phyloP scores from a whole-genome alignment of 2,797 vertebrate species.

The Vespertilio murinus region DNA sequence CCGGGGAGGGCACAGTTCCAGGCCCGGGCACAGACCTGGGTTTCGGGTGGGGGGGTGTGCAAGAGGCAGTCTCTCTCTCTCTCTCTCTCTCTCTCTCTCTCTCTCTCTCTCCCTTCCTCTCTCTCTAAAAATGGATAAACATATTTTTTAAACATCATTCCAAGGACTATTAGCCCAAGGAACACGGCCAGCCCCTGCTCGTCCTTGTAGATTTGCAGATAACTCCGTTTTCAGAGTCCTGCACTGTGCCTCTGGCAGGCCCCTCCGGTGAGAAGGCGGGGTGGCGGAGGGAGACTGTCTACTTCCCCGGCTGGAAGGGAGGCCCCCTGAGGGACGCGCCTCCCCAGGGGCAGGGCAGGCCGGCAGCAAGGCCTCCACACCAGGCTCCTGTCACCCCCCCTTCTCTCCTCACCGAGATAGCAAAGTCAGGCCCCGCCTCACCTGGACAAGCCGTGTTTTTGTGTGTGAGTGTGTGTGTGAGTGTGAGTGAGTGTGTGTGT shows the following conservation, averaged over 20 bases:
- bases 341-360: background rate
- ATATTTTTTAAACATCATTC: background rate
- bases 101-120: too few relatives aligned
- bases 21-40: too few relatives aligned
- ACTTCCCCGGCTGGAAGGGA: background rate
- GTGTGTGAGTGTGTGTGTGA: too few relatives aligned
- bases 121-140: too few relatives aligned
- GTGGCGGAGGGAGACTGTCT: background rate
- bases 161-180: background rate
- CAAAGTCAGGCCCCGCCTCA: background rate
- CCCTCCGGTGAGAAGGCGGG: background rate
- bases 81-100: too few relatives aligned
- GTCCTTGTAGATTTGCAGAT: background rate
- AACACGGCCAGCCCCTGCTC: background rate
- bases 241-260: background rate
- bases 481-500: too few relatives aligned
- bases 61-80: too few relatives aligned
- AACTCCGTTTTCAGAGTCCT: background rate
- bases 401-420: background rate
- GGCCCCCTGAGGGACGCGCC: background rate
- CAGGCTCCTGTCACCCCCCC: background rate
- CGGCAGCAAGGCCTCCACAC: fast-evolving
- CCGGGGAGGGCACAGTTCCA: too few relatives aligned
- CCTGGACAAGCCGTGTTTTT: fast-evolving
- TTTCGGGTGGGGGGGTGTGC: too few relatives aligned